Evolutionary conservation across 2,797 vertebrate species (phyloP).

Genomic region (Fistularia tabacaria): DNA sequence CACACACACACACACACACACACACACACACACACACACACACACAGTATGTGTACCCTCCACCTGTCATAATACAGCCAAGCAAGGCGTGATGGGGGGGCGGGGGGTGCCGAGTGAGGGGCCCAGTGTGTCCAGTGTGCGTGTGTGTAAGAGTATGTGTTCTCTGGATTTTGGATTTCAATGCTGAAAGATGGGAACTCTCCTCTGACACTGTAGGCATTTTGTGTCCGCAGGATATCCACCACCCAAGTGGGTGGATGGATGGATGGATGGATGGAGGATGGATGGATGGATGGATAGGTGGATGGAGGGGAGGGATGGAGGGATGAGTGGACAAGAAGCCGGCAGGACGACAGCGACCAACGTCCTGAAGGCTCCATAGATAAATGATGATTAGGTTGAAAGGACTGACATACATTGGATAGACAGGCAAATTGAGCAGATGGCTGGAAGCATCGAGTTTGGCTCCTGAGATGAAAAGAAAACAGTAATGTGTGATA

Average conservation of each 20-base stretch:
- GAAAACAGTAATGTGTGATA: conserved; percentile 19
- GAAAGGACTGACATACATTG: too few species aligned
- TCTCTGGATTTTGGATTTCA: conserved; percentile 51
- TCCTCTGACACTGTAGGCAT: conserved; percentile 66
- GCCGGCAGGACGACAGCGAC: too few species aligned
- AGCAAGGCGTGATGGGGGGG: conserved; percentile 50
- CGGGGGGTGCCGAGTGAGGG: conserved; percentile 41
- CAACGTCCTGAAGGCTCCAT: too few species aligned
- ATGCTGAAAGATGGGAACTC: conserved; percentile 78
- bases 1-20: conserved; percentile 7
- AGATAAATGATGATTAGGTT: too few species aligned
- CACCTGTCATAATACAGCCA: conserved; percentile 79
- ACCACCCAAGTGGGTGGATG: conserved; percentile 71
- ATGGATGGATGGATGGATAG: conserved; percentile 1
- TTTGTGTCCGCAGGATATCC: conserved; percentile 54
- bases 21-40: conserved; percentile 9
- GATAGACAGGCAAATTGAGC: not conserved
- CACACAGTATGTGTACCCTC: conserved; percentile 33
- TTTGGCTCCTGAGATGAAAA: conserved; percentile 2
- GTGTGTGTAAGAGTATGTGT: conserved; percentile 33
- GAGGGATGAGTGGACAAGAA: too few species aligned
- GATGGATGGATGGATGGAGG: conserved; percentile 17
- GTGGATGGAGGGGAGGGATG: conserved; percentile 4
- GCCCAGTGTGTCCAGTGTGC: conserved; percentile 22
- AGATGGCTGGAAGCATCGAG: not conserved